Percentiles rank a stretch among this genome's conserved stretches.
Evolutionary conservation across 1,140 invertebrate genomes (phyloP).

Genomic region (Antheraea mylitta): DNA sequence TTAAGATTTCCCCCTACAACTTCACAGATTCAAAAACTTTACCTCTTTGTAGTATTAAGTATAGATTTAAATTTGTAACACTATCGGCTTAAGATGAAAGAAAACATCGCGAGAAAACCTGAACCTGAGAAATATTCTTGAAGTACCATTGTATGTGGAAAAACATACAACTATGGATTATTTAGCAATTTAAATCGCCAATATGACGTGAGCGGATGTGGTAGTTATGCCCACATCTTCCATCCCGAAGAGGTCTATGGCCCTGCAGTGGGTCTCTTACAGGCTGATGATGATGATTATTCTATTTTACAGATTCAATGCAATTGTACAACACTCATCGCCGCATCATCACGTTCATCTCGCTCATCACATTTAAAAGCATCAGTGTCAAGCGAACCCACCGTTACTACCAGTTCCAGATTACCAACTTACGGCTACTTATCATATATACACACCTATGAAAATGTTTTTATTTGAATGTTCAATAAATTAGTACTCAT

Average conservation of each 20-base stretch:
- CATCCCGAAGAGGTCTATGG: not conserved
- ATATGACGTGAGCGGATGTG: too few species aligned
- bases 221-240: too few species aligned
- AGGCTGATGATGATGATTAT: slow-evolving; percentile 3
- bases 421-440: slow-evolving; percentile 1
- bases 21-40: too few species aligned
- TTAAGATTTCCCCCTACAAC: too few species aligned
- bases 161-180: too few species aligned
- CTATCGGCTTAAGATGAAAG: too few species aligned
- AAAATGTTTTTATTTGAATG: not conserved
- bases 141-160: not conserved
- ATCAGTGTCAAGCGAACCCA: not conserved
- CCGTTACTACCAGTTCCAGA: not conserved
- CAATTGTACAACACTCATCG: slow-evolving; percentile 65
- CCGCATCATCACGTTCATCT: slow-evolving; percentile 69
- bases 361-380: slow-evolving; percentile 37
- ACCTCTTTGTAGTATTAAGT: too few species aligned
- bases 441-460: not conserved
- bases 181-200: too few species aligned
- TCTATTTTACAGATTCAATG: slow-evolving; percentile 60
- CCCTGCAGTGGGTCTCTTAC: too few species aligned
- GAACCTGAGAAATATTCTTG: too few species aligned
- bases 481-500: slow-evolving; percentile 24
- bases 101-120: too few species aligned
- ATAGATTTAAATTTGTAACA: too few species aligned